phyloP scores from a whole-genome alignment of 2,113 vertebrate species.

The Gnathonemus longibarbis region DNA sequence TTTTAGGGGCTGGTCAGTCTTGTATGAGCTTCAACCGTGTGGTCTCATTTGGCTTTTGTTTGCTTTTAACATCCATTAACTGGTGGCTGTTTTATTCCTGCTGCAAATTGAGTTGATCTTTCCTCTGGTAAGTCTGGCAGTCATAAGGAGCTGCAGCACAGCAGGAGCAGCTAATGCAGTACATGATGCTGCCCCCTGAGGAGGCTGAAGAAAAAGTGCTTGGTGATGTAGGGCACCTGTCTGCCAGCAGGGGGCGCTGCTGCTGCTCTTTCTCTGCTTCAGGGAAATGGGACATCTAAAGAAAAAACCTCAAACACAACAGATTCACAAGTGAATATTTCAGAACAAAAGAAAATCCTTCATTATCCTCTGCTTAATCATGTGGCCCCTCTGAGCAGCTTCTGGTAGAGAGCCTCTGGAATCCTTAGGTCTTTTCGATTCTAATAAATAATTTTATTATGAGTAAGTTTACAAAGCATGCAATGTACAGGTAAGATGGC shows the following conservation, averaged over 20 bases:
- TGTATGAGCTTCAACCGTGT: not conserved
- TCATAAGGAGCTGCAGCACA: constrained; percentile 9
- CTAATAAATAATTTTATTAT: not conserved
- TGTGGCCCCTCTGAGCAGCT: not conserved
- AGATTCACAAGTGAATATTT: not conserved
- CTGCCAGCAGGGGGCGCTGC: constrained; percentile 24
- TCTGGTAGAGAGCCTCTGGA: not conserved
- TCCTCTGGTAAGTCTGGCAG: constrained; percentile 17
- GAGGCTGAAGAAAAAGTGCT: not conserved
- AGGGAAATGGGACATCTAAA: not conserved
- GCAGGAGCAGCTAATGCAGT: not conserved
- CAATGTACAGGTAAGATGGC: not conserved
- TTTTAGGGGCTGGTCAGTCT: not conserved
- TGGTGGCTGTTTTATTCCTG: constrained; percentile 25
- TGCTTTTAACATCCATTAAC: constrained; percentile 2
- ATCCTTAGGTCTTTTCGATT: not conserved
- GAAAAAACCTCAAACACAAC: not conserved
- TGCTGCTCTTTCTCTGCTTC: not conserved
- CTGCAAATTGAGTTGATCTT: constrained; percentile 11
- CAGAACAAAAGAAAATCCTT: not conserved
- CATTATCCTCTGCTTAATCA: not conserved
- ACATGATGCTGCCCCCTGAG: not conserved
- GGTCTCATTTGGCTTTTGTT: not conserved
- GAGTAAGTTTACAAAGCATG: not conserved
- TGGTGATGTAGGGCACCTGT: not conserved